Evolutionary conservation across 2,797 vertebrate genomes (phyloP).

Genomic region (Diplodus puntazzo): DNA sequence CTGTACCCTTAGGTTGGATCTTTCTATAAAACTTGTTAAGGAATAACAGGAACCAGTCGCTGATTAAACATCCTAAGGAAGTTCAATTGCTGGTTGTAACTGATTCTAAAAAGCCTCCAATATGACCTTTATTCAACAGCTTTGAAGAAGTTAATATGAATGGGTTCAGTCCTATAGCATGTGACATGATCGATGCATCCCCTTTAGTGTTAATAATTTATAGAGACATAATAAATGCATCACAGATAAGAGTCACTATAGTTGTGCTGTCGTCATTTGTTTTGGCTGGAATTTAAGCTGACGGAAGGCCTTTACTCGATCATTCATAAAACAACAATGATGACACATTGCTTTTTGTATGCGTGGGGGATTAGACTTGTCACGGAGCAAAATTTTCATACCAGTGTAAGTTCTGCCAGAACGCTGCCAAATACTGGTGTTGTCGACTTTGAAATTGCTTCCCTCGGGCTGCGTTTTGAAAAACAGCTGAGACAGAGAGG

Average conservation of each 20-base stretch:
- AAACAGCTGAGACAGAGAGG: slow-evolving; percentile 9
- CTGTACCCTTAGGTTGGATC: background rate
- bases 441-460: slow-evolving; percentile 42
- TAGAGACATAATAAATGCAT: slow-evolving; percentile 10
- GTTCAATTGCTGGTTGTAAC: background rate
- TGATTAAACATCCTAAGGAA: background rate
- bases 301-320: slow-evolving; percentile 33
- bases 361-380: slow-evolving; percentile 35
- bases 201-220: slow-evolving; percentile 12
- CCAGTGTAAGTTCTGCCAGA: slow-evolving; percentile 58
- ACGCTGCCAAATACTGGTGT: slow-evolving; percentile 46
- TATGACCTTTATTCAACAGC: background rate
- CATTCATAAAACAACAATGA: slow-evolving; percentile 39
- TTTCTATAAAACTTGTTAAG: background rate
- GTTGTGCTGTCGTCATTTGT: slow-evolving; percentile 40
- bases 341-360: slow-evolving; percentile 41
- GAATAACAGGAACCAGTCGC: background rate
- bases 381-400: slow-evolving; percentile 46
- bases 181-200: background rate
- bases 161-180: background rate
- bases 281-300: slow-evolving; percentile 39
- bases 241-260: slow-evolving; percentile 8
- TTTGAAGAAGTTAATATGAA: background rate
- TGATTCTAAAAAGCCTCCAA: background rate
- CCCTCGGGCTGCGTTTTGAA: slow-evolving; percentile 25